phyloP scores from a whole-genome alignment of 2,113 vertebrate species.

The Dolichotis patagonum region DNA sequence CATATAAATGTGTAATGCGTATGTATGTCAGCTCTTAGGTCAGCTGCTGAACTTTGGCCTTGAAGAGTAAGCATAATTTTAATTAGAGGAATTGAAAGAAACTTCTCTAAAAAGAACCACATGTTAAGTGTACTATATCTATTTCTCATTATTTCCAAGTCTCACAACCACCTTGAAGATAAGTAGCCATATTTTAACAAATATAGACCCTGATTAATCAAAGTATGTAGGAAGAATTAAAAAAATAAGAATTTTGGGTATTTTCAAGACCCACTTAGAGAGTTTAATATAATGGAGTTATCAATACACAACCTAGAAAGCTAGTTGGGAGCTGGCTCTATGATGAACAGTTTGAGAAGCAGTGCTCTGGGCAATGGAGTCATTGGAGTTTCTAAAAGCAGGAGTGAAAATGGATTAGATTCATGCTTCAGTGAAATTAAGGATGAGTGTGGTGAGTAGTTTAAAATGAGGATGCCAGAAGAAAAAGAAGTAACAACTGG shows the following conservation, averaged over 20 bases:
- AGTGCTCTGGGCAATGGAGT: not conserved
- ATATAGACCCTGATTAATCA: not conserved
- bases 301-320: slow-evolving; percentile 3
- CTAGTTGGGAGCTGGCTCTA: not conserved
- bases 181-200: not conserved
- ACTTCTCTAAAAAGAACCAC: not conserved
- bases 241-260: not conserved
- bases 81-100: not conserved
- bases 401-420: not conserved
- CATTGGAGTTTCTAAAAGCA: not conserved
- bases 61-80: slow-evolving; percentile 14
- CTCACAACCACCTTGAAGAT: not conserved
- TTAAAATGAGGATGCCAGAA: not conserved
- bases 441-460: not conserved
- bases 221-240: not conserved
- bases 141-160: not conserved
- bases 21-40: not conserved
- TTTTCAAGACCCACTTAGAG: not conserved
- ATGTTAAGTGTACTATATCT: not conserved
- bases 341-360: slow-evolving; percentile 20
- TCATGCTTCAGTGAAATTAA: not conserved
- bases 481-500: not conserved
- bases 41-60: not conserved
- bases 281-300: not conserved
- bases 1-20: not conserved